Base-by-base conservation (phyloP, 2,888 invertebrate species). In the Ophion obscuratus region DNA sequence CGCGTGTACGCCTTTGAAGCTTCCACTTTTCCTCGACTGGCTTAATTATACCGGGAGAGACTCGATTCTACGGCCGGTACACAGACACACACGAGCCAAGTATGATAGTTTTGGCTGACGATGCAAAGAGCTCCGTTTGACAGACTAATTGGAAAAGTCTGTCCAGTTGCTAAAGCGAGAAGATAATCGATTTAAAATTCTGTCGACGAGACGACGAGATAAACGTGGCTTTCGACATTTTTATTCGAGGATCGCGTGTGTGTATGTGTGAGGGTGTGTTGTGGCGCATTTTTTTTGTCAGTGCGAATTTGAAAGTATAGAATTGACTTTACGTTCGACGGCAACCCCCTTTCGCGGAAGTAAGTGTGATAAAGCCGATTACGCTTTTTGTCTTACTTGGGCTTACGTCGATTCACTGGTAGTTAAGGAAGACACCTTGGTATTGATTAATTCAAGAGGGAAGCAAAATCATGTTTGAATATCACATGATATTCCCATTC, bases 91-190 rank as follows among this genome's bases (percentile, higher is more conserved):
- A 61, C 74, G n/a, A 20, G 20, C 14, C 40, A 44, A 64, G 20
- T 31, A 59, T 70, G 17, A 36, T 68, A 66, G 68, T 79, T 64
- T 68, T 64, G 59, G 36, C 59, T 73, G 77, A 77, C 71, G 81
- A 81, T 47, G 47, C 74, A 74, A 71, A 66, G 78, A 53, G 53
- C 53, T 36, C 68, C 77, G 9, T 66, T 78, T 78, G 86, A 86
- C 86, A 81, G 73, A 64, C 70, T 86, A 81, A 86, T 84, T 86
- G 24, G 36, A 81, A 70, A 67, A 59, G 61, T 84, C 36, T 17
- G 36, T 31, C 81, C 68, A 78, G 68, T 64, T 61, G 81, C 71
- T 81, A 78, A 78, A 77, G 27, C 81, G 59, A 66, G 75, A 40
- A 47, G 68, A 66, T 81, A 53, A 78, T 81, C 81, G 61, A 84